Base-by-base conservation (phyloP, 2,797 vertebrate genomes). In the Acipenser oxyrinchus region DNA sequence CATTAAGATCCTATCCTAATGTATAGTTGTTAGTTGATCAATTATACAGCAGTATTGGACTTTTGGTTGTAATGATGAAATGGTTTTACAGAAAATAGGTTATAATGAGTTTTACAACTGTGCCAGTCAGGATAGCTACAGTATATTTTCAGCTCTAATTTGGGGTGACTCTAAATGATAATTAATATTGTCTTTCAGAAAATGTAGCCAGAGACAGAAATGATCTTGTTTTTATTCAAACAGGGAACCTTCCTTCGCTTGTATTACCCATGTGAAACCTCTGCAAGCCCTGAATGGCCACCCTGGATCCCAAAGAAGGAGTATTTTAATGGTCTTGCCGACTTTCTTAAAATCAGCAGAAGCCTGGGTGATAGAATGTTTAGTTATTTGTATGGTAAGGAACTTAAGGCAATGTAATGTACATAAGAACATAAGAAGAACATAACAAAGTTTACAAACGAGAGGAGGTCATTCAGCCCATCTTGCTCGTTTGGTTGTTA, bases 161-260 rank as follows among this genome's bases (percentile, higher is more conserved):
- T 23, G 4, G 10, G 51, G 23, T 6, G 8, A 48, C 62, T 51
- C 37, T 62, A 37, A 18, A 49, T 48, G 15, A 15, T 1, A 51
- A 50, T 12, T 37, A 49, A 18, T 58, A 6, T 9, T 15, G 6
- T 4, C 11, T 18, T 51, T 49, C 15, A 10, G 57, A 51, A 18
- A 7, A 55, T 53, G n/a, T 60, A 52, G n/a, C 51, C 50, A 9
- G 11, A 13, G 8, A 53, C 57, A 13, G 63, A n/a, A 7, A 10
- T 49, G 18, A 6, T 59, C 2, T 18, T 66, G 37, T 3, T 8
- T 69, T 6, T 69, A 8, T 0, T 68, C 64, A 52, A 10, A 66
- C 77, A 98, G 96, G 92, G 95, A 65, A 91, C 78, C 63, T 96
- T 99, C 74, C 80, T 98, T 70, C 91, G 94, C 23, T 82, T 99